Percentiles rank a stretch among this genome's conserved stretches.
These are phyloP conservation scores for Cyaniris semiargus DNA, from an alignment of 2,888 invertebrate species.

Conservation along the genomic window DNA sequence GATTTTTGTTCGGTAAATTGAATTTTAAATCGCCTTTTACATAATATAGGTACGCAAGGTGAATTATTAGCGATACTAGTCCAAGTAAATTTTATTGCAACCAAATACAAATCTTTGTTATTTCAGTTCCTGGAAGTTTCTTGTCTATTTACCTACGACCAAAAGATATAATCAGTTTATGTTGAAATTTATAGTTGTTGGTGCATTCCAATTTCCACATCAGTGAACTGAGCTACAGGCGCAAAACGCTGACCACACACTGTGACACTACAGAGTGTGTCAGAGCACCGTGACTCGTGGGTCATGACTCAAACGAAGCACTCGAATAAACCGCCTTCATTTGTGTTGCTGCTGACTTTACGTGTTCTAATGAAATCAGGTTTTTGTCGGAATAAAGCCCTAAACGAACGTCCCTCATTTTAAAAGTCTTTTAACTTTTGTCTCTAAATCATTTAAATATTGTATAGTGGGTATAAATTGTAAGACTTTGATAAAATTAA, in stretches of 20 bases:
- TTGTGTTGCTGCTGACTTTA: not conserved
- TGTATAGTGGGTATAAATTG: too few relatives aligned
- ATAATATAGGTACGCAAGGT: not conserved
- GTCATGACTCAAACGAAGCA: not conserved
- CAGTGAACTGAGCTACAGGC: not conserved
- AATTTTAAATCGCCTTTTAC: conserved; percentile 26
- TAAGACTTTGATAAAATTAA: too few relatives aligned
- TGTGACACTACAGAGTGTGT: not conserved
- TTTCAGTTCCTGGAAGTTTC: not conserved
- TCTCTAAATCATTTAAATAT: too few relatives aligned
- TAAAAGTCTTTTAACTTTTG: too few relatives aligned
- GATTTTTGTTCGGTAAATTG: conserved; percentile 12
- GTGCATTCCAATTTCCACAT: not conserved
- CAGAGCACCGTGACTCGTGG: not conserved
- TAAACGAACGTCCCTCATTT: not conserved
- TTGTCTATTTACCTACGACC: not conserved
- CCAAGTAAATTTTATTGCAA: too few relatives aligned
- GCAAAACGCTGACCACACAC: not conserved
- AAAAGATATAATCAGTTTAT: not conserved
- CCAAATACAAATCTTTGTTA: too few relatives aligned
- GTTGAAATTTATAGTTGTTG: not conserved
- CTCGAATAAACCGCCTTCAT: not conserved
- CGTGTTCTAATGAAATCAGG: not conserved
- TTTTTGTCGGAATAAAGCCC: not conserved
- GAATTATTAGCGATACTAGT: too few relatives aligned